Base-by-base conservation (phyloP, 2,113 vertebrate genomes). In the Podarcis muralis region DNA sequence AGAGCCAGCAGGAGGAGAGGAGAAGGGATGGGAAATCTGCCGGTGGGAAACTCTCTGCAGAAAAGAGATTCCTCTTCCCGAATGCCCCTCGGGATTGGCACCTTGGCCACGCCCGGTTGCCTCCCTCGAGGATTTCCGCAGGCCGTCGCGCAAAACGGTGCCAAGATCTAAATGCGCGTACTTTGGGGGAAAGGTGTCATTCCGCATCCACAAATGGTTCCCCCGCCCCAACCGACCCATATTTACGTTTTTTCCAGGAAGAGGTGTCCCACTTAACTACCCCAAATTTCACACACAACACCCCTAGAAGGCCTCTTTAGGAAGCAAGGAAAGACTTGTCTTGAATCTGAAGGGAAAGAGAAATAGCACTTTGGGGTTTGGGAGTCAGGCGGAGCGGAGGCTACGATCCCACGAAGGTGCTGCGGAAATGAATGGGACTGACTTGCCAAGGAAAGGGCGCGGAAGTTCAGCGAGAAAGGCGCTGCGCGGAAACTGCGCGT, bases 401-500 rank as follows among this genome's bases (percentile, higher is more conserved):
- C 69, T 57, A 6, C 7, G 30, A 13, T 2, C 5, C n/a, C 57
- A 3, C 23, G 6, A 5, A 3, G 35, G 18, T 20, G n/a, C 32
- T 8, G 3, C 12, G 27, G 8, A 7, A 40, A n/a, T n/a, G 6
- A 12, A 1, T 6, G 59, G 30, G 84, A 23, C 22, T 35, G 32
- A 6, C 18, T 27, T 27, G 25, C 81, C 32, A 25, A 25, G 32
- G 8, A 22, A 15, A 37, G 6, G 80, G 9, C 11, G 5, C 37
- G 35, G 22, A 2, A 93, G 90, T 88, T 92, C 95, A 96, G 88
- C 72, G 90, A 84, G 94, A 96, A 97, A 92, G 81, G 91, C 89
- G 5, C n/a, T 37, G 86, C 87, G 86, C 94, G 95, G 92, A 95
- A 95, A 97, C 96, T 93, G 96, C 96, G 96, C 92, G 93, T 7